Percentiles rank a stretch among this genome's conserved stretches.
These are phyloP conservation scores for Andrena trimmerana DNA, from an alignment of 2,888 invertebrate species.

Conservation along the genomic window DNA sequence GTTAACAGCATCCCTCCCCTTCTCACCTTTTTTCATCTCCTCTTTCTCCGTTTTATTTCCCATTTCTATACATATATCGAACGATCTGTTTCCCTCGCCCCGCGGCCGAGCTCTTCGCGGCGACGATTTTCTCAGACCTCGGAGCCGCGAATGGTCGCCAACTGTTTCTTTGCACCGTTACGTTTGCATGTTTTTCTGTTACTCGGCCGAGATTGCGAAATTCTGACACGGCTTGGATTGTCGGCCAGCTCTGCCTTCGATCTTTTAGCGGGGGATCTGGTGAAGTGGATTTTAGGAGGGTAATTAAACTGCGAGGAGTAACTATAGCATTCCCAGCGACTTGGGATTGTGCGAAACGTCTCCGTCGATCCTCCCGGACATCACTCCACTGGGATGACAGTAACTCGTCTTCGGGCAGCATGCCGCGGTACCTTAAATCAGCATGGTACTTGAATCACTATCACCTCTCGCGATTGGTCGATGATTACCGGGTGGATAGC, in stretches of 20 bases:
- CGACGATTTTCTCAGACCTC: constrained; percentile 46
- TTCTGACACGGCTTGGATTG: neutral
- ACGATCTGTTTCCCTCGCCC: constrained; percentile 19
- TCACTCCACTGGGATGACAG: neutral
- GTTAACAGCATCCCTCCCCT: constrained; percentile 76
- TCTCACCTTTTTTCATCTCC: constrained; percentile 46
- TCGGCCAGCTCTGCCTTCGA: neutral
- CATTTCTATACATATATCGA: constrained; percentile 1
- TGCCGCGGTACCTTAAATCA: too few relatives aligned
- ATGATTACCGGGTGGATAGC: neutral
- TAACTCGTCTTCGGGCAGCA: neutral
- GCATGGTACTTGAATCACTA: neutral
- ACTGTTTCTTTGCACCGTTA: constrained; percentile 54
- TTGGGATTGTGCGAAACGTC: too few relatives aligned
- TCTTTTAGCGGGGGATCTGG: too few relatives aligned
- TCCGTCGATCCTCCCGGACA: too few relatives aligned
- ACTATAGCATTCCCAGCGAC: too few relatives aligned
- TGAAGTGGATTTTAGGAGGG: too few relatives aligned
- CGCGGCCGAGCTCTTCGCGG: constrained; percentile 14
- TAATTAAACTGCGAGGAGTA: too few relatives aligned
- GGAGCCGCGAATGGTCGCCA: constrained; percentile 28
- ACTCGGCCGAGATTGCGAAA: neutral
- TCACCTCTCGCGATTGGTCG: neutral
- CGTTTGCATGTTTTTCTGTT: constrained; percentile 20
- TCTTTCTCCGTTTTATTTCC: constrained; percentile 4